These are phyloP conservation scores for Gnathonemus echidnorhynchus DNA, from an alignment of 2,113 vertebrate genomes.

Conservation along the genomic window DNA sequence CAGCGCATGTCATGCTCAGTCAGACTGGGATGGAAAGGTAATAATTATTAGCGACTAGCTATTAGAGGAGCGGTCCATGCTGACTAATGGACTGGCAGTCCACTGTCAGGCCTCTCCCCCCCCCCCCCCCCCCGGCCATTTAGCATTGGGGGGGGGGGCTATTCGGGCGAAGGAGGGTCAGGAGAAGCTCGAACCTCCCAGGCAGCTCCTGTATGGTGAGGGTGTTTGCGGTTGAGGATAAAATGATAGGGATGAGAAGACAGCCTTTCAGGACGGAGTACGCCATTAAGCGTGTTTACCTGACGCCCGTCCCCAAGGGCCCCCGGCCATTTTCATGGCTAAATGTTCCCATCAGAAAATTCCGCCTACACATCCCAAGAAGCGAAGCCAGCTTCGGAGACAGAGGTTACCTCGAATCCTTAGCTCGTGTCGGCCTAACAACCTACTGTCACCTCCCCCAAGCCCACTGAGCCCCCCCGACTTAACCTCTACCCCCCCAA, in stretches of 20 bases:
- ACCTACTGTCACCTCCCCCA: background rate
- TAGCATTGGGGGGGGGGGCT: background rate
- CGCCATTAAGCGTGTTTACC: background rate
- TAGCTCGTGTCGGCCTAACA: background rate
- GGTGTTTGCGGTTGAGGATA: background rate
- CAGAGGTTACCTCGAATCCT: background rate
- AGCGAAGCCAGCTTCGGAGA: background rate
- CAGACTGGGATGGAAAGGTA: background rate
- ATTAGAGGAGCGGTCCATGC: background rate
- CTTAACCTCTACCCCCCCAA: background rate
- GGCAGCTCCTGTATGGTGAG: background rate
- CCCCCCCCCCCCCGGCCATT: background rate
- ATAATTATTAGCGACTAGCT: background rate
- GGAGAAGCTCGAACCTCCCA: background rate
- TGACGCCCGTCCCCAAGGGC: background rate
- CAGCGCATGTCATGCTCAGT: background rate
- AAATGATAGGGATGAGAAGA: background rate
- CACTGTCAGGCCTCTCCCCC: background rate
- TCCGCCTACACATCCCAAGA: background rate
- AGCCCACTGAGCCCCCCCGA: background rate
- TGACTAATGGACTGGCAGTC: slow-evolving; percentile 5
- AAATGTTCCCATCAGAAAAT: background rate
- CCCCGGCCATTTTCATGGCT: background rate
- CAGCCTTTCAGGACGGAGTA: background rate
- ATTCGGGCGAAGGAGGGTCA: background rate